These are phyloP conservation scores for Rissa tridactyla DNA, from an alignment of 2,113 vertebrate genomes.

Conservation along the genomic window DNA sequence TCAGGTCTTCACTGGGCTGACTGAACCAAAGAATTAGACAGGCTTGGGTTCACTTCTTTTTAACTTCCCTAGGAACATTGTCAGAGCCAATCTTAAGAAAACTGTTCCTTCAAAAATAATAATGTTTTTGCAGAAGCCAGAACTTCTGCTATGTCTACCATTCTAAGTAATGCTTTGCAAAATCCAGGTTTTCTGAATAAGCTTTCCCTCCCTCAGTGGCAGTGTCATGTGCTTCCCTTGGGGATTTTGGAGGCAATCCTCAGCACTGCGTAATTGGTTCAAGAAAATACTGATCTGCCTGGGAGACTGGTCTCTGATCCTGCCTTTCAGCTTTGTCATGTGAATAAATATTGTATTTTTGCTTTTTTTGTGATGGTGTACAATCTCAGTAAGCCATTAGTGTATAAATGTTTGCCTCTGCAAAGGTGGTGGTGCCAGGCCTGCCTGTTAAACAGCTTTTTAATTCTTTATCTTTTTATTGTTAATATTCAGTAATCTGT, in stretches of 20 bases:
- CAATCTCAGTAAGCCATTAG: not conserved
- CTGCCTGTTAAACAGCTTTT: not conserved
- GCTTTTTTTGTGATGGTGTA: fast-evolving
- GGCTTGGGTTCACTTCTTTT: not conserved
- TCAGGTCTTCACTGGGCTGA: not conserved
- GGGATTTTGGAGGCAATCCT: not conserved
- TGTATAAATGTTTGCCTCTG: not conserved
- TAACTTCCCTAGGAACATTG: not conserved
- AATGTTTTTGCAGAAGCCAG: not conserved
- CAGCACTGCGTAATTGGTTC: fast-evolving
- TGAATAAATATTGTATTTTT: not conserved
- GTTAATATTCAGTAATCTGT: not conserved
- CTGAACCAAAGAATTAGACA: not conserved
- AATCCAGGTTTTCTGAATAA: not conserved
- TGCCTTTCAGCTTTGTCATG: not conserved
- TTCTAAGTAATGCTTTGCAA: not conserved
- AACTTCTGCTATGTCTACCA: not conserved
- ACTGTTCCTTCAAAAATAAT: not conserved
- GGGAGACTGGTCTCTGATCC: not conserved
- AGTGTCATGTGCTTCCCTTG: not conserved
- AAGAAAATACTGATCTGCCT: not conserved
- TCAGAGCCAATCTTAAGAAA: not conserved
- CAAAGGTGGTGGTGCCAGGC: not conserved
- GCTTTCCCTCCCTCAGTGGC: not conserved
- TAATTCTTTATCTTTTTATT: not conserved